Evolutionary conservation across 2,797 vertebrate genomes (phyloP).

Genomic region (Tragopan temminckii): DNA sequence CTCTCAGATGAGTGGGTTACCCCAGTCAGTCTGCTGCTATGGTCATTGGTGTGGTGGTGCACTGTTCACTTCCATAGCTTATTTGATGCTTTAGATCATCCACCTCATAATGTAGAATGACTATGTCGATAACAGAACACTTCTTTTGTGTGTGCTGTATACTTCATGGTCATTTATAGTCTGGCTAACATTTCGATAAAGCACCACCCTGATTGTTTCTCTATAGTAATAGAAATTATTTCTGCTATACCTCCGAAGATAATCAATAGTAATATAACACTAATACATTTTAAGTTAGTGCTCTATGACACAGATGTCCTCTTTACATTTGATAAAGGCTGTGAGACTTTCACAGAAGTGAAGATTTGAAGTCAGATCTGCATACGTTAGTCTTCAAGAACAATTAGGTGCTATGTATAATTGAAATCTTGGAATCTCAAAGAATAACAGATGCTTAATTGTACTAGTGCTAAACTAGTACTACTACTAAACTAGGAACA

Average conservation of each 20-base stretch:
- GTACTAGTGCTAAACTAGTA: not conserved
- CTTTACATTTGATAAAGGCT: not conserved
- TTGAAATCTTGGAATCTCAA: not conserved
- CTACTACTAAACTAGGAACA: not conserved
- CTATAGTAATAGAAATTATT: not conserved
- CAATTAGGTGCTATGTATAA: not conserved
- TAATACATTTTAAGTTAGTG: not conserved
- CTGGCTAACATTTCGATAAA: not conserved
- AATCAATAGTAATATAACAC: not conserved
- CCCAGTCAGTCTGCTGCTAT: not conserved
- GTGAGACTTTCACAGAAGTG: not conserved
- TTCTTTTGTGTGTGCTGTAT: accelerated
- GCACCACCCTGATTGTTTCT: not conserved
- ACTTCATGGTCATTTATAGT: not conserved
- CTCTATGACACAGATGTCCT: not conserved
- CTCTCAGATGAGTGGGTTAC: accelerated
- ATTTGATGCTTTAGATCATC: not conserved
- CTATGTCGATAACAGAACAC: accelerated
- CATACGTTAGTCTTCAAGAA: not conserved
- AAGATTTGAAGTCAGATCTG: not conserved
- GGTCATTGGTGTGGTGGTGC: not conserved
- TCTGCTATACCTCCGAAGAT: not conserved
- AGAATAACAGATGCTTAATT: not conserved
- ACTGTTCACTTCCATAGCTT: not conserved
- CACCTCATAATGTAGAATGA: not conserved